Conservation (phyloP, 1,140 invertebrate genomes). For the Drosophila athabasca region DNA sequence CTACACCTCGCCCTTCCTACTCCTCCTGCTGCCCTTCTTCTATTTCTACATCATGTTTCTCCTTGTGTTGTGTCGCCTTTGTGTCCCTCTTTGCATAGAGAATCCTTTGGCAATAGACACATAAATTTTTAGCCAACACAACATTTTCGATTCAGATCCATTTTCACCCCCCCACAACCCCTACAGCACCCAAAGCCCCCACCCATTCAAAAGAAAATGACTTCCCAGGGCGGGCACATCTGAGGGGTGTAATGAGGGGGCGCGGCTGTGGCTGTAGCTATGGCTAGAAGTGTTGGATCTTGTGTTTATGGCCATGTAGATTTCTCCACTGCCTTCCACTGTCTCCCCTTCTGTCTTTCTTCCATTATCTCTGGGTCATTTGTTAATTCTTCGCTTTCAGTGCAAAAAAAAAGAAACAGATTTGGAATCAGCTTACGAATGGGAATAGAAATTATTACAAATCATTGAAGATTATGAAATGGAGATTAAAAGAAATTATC, state of each 20-base stretch:
- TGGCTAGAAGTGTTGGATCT: constrained; percentile 37
- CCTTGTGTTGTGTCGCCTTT: constrained; percentile 32
- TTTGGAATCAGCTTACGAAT: too few relatives aligned
- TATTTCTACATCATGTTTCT: constrained; percentile 21
- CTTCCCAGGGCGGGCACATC: constrained; percentile 20
- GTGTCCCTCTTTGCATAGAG: constrained; percentile 45
- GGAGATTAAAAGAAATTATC: too few relatives aligned
- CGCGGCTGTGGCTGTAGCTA: not conserved
- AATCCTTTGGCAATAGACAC: constrained; percentile 63
- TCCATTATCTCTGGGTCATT: constrained; percentile 41
- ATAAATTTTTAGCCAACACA: constrained; percentile 56
- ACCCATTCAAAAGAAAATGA: constrained; percentile 49
- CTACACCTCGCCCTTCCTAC: constrained; percentile 5
- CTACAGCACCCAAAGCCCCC: too few relatives aligned
- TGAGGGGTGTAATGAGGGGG: not conserved
- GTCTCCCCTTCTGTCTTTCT: constrained; percentile 5
- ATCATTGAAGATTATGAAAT: too few relatives aligned
- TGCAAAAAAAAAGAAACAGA: constrained; percentile 11
- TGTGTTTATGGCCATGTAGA: constrained; percentile 45
- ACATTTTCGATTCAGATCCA: constrained; percentile 59
- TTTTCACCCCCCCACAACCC: constrained; percentile 4
- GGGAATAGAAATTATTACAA: too few relatives aligned
- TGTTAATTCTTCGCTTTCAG: constrained; percentile 38
- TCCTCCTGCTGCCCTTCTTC: constrained; percentile 11
- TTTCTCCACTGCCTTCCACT: not conserved